phyloP scores from a whole-genome alignment of 1,140 invertebrate species.

The Scaptomyza montana region DNA sequence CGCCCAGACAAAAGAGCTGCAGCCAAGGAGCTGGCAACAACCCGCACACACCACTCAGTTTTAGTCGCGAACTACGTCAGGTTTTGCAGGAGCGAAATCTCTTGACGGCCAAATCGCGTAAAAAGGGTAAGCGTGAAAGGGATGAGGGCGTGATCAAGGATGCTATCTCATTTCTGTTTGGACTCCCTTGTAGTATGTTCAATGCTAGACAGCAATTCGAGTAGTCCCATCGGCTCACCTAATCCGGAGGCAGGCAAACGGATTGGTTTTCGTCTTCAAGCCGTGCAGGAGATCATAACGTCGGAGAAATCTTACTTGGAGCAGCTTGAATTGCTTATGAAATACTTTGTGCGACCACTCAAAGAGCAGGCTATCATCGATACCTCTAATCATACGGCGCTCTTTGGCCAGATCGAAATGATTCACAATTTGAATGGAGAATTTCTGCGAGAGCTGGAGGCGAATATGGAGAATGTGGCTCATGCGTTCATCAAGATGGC shows the following conservation, averaged over 20 bases:
- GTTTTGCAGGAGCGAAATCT: conserved; percentile 87
- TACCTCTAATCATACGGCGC: conserved; percentile 85
- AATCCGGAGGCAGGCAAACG: conserved; percentile 84
- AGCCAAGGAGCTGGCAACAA: conserved; percentile 32
- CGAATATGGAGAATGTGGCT: conserved; percentile 86
- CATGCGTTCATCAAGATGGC: conserved; percentile 88
- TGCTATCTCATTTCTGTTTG: neutral
- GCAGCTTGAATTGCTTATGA: conserved; percentile 88
- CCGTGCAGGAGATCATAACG: conserved; percentile 88
- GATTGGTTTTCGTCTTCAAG: conserved; percentile 84
- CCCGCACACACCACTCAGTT: conserved; percentile 84
- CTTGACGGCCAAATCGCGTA: conserved; percentile 86
- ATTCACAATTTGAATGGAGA: conserved; percentile 90
- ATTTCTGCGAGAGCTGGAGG: conserved; percentile 87
- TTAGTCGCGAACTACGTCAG: conserved; percentile 86
- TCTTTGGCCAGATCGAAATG: conserved; percentile 90
- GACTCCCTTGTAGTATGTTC: conserved; percentile 46
- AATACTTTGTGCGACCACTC: conserved; percentile 89
- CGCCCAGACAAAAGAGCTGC: conserved; percentile 53
- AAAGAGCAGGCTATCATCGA: conserved; percentile 86
- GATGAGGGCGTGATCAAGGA: conserved; percentile 2
- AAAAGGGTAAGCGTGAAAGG: conserved; percentile 84
- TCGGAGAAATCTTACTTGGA: conserved; percentile 89
- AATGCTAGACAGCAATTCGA: conserved; percentile 65
- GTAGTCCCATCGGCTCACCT: conserved; percentile 73